Evolutionary conservation across 92 coral and sea anemone species (phyloP), one percentile per base, ranked within the genome.

Genomic region (Paramuricea clavata): DNA sequence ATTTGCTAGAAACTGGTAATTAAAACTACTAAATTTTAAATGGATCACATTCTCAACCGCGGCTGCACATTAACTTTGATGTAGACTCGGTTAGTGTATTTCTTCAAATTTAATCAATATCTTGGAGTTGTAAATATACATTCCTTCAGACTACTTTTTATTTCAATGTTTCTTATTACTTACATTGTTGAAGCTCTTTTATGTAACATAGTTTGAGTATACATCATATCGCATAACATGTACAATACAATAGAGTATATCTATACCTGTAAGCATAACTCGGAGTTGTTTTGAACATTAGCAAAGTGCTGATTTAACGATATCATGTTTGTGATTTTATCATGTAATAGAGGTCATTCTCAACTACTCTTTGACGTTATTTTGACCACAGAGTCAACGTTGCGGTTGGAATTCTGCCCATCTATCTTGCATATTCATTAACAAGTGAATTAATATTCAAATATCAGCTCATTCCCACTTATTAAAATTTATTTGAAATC

Each of bases 401-500:
- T 65, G 72, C 72, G 72, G 72, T 65, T 65, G 72, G 41, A 27
- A 28, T 65, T 31, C 28, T 65, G 72, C 41, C 78, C 56, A 72
- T 1, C 32, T 39, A 39, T 41, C 54, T 72, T 60, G 73, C 25
- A 59, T 79, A 79, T 79, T 61, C 84, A 79, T 79, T 61, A 79
- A 25, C 56, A 47, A 61, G 62, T 28, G 71, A 71, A 85, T 36
- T 34, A 57, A 68, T 81, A 69, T 86, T 78, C 76, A 78, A 77
- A 78, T 25, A 78, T 75, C 39, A 21, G 62, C 62, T 54, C 76
- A 22, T 49, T 70, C 39, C 33, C 52, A n/a, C 81, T 67, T 83
- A 44, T 89, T 89, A 36, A 42, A 90, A 88, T 90, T 33, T 71
- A 90, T 64, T 30, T 44, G 44, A 62, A 69, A 16, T 82, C 47